Conservation (phyloP, 2,888 invertebrate genomes). For the Rhorus exstirpatorius region DNA sequence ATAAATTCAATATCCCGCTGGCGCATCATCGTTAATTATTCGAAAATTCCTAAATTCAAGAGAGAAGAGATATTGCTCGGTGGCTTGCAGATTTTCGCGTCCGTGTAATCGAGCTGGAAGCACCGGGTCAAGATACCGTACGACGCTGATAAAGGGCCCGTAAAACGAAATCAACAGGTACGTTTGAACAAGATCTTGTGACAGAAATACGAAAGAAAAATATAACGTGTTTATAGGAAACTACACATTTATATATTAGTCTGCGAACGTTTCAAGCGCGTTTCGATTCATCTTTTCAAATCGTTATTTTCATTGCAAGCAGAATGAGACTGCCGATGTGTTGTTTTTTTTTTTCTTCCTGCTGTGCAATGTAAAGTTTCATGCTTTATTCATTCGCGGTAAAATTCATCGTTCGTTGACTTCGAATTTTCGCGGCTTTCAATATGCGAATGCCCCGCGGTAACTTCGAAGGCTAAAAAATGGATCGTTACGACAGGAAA, state of each 20-base stretch:
- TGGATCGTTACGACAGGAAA: neutral
- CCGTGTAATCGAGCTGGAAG: constrained; percentile 51
- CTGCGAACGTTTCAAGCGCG: too few species aligned
- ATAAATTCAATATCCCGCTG: neutral
- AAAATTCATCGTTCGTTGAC: neutral
- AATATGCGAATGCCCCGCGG: neutral
- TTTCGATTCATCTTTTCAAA: neutral
- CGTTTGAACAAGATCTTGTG: constrained; percentile 43
- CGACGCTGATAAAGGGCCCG: constrained; percentile 50
- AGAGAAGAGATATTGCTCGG: constrained; percentile 31
- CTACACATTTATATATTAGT: too few species aligned
- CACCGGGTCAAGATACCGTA: constrained; percentile 55
- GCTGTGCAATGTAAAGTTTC: neutral
- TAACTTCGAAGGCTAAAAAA: neutral
- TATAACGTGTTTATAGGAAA: neutral
- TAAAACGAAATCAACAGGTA: constrained; percentile 71
- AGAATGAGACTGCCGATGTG: neutral
- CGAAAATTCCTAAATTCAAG: constrained; percentile 21
- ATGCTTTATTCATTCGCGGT: neutral
- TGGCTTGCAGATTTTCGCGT: too few species aligned
- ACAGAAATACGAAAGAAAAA: neutral
- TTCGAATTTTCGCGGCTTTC: neutral
- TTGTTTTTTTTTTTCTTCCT: neutral
- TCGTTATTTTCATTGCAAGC: neutral
- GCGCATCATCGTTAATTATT: neutral